Conservation (phyloP, 37 sponge, comb jelly and placozoan species). For the Spongilla lacustris region DNA sequence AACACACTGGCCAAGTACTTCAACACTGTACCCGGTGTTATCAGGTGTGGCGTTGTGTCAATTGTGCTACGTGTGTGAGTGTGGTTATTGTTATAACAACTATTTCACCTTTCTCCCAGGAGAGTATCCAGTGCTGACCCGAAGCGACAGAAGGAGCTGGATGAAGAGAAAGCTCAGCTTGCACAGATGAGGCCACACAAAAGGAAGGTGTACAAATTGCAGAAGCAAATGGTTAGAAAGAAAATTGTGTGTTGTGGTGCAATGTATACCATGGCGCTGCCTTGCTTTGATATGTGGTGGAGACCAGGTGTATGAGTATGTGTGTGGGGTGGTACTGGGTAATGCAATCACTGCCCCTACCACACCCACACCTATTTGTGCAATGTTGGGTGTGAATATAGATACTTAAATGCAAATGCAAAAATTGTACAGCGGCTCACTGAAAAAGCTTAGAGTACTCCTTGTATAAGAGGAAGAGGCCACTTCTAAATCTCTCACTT, state of each 20-base stretch:
- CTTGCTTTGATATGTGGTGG: too few species aligned
- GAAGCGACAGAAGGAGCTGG: conserved; percentile 40
- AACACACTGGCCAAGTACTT: conserved; percentile 59
- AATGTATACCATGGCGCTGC: not conserved
- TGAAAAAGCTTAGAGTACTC: too few species aligned
- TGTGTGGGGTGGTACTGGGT: too few species aligned
- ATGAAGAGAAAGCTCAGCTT: conserved; percentile 32
- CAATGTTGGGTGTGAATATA: too few species aligned
- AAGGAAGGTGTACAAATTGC: conserved; percentile 36
- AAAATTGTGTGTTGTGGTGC: not conserved
- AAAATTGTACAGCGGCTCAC: too few species aligned
- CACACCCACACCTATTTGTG: too few species aligned
- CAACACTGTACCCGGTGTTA: conserved; percentile 14
- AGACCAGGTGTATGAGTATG: too few species aligned
- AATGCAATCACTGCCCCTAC: too few species aligned
- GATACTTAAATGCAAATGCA: too few species aligned
- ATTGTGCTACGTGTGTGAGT: not conserved
- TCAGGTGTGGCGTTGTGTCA: conserved; percentile 36
- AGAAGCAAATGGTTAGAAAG: conserved; percentile 33
- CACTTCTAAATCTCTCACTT: too few species aligned
- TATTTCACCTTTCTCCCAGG: conserved; percentile 6
- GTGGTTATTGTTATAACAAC: not conserved
- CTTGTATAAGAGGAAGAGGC: too few species aligned
- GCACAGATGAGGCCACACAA: conserved; percentile 47
- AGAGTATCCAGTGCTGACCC: conserved; percentile 31